phyloP scores from a whole-genome alignment of 2,113 vertebrate species.

The Semnopithecus entellus region DNA sequence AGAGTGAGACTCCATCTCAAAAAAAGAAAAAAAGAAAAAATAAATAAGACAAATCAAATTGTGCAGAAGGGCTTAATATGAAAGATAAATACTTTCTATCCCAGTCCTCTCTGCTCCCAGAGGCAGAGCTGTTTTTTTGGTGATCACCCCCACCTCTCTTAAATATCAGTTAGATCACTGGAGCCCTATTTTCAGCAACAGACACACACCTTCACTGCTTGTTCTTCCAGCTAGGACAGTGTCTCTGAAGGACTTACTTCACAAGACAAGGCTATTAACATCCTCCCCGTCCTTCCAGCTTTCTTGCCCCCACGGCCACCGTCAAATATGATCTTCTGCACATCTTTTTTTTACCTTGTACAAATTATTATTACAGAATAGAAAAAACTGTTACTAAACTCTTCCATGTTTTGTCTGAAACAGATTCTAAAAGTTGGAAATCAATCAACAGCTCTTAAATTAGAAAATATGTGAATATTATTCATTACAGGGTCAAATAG shows the following conservation, averaged over 20 bases:
- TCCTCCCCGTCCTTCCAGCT: background rate
- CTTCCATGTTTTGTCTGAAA: background rate
- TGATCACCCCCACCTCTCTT: background rate
- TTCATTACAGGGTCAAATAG: background rate
- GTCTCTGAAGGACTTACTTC: background rate
- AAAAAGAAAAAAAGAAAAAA: too few species aligned
- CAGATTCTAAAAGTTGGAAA: background rate
- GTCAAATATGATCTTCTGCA: background rate
- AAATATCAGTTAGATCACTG: fast-evolving
- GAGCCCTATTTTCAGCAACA: background rate
- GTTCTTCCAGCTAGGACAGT: background rate
- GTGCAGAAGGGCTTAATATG: background rate
- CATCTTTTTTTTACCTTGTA: background rate
- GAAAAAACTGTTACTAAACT: background rate
- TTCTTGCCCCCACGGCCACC: fast-evolving
- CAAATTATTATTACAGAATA: background rate
- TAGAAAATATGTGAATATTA: background rate
- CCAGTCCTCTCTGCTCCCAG: background rate
- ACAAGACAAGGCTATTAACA: background rate
- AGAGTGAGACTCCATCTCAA: too few species aligned
- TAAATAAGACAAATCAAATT: background rate
- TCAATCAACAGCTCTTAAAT: background rate
- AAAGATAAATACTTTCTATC: background rate
- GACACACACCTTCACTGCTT: background rate
- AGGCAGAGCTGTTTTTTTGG: background rate